Evolutionary conservation across 2,113 vertebrate genomes (phyloP).

Genomic region (Bungarus multicinctus): DNA sequence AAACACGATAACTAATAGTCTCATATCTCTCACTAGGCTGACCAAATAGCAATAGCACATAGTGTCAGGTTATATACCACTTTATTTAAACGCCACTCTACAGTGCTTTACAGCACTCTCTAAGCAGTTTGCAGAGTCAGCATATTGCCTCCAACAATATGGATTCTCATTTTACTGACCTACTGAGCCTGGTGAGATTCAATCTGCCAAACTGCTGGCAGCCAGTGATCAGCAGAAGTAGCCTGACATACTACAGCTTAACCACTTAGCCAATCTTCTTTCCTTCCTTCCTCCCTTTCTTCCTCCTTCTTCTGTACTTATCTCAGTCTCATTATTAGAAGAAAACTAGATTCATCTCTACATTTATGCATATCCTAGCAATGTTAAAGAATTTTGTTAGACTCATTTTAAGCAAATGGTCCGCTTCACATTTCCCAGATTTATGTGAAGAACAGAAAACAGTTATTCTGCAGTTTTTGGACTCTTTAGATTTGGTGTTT

Average conservation of each 20-base stretch:
- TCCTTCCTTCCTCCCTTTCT: background rate
- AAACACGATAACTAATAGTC: background rate
- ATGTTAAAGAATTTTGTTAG: background rate
- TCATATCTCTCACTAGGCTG: background rate
- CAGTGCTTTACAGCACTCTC: no score
- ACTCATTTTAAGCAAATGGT: background rate
- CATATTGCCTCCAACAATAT: no score
- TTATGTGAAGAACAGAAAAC: background rate
- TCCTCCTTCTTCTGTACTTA: background rate
- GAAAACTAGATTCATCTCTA: background rate
- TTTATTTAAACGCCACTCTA: no score
- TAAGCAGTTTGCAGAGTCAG: no score
- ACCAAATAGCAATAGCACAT: background rate
- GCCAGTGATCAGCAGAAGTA: no score
- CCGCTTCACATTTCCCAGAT: background rate
- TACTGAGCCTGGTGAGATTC: no score
- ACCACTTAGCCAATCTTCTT: background rate
- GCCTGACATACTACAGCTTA: no score
- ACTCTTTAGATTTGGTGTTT: background rate
- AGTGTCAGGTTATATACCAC: no score
- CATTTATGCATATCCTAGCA: background rate
- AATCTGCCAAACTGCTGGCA: no score
- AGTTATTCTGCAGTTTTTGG: background rate
- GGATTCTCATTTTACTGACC: no score
- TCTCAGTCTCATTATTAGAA: background rate